A percentile compares a stretch with the other conserved stretches of the same genome.
These are phyloP conservation scores for Acrobasis consociella DNA, from an alignment of 2,888 invertebrate species.

Conservation along the genomic window DNA sequence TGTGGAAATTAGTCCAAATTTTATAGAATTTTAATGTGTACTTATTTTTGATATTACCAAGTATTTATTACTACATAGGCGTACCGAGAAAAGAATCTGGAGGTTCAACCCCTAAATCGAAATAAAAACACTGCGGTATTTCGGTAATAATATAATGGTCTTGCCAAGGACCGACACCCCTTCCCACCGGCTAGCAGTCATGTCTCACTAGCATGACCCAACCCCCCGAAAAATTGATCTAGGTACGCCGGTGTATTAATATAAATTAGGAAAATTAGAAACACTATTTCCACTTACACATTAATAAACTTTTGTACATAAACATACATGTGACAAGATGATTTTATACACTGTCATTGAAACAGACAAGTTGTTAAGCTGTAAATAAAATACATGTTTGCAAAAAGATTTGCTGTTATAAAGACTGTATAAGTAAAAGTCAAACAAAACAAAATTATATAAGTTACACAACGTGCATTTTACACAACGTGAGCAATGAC, in stretches of 20 bases:
- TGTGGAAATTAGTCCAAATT: not conserved
- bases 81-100: too few relatives aligned
- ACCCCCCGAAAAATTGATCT: too few relatives aligned
- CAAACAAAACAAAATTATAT: slow-evolving; percentile 24
- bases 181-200: too few relatives aligned
- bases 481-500: slow-evolving; percentile 1
- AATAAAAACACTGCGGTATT: too few relatives aligned
- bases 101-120: too few relatives aligned
- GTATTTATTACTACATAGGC: not conserved
- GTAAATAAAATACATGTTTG: not conserved
- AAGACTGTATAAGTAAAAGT: slow-evolving; percentile 23
- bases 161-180: too few relatives aligned
- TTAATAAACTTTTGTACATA: not conserved
- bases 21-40: too few relatives aligned
- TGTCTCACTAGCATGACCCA: too few relatives aligned
- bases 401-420: not conserved
- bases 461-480: slow-evolving; percentile 22
- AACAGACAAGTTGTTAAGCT: slow-evolving; percentile 2
- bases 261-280: not conserved
- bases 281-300: slow-evolving; percentile 13
- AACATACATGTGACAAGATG: not conserved
- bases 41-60: too few relatives aligned
- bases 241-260: too few relatives aligned
- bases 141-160: too few relatives aligned
- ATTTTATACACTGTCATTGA: not conserved